Evolutionary conservation across 2,113 vertebrate species (phyloP), one percentile per base, ranked within the genome.

Genomic region (Cariama cristata): DNA sequence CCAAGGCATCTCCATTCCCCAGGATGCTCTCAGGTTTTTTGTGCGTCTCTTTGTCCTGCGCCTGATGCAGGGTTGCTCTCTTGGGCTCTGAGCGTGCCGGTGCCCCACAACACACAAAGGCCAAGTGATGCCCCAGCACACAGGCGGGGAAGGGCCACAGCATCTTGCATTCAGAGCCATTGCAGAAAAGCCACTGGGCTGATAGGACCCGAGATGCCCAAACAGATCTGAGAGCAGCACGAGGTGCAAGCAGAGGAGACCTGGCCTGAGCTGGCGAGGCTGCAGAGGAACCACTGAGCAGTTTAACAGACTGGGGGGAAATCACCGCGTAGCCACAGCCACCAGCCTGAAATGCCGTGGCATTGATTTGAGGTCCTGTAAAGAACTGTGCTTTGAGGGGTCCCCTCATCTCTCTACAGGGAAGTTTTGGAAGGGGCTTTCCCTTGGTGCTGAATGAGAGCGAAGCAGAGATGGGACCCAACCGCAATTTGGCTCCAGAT

Each of bases 31-130:
- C 42, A 27, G 42, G 40, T 15, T 55, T 64, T 26, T 30, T 40
- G n/a, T 7, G 13, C 1, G 2, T 58, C n/a, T 24, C 6, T 40
- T 11, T 40, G 55, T 28, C 72, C 42, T 6, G 14, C 38, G 52
- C 52, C 60, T 32, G 19, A 3, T 1, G 13, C 50, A 45, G 33
- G 45, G 33, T 14, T 40, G 22, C 40, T 30, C 28, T 16, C 62
- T 44, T 1, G 1, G 55, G 24, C 47, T 56, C 42, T 4, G 30
- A n/a, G 33, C 1, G 0, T 58, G 59, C 35, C 2, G 2, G 14
- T 50, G 35, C 35, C 15, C 27, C 10, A 0, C 44, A 16, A 75
- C 55, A 47, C 24, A n/a, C 33, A 26, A n/a, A 19, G 28, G 13
- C 10, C 16, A 14, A 55, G 38, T 2, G 13, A 56, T 42, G 15